These are phyloP conservation scores for Lochmaea crataegi DNA, from an alignment of 2,888 invertebrate genomes.

Conservation along the genomic window DNA sequence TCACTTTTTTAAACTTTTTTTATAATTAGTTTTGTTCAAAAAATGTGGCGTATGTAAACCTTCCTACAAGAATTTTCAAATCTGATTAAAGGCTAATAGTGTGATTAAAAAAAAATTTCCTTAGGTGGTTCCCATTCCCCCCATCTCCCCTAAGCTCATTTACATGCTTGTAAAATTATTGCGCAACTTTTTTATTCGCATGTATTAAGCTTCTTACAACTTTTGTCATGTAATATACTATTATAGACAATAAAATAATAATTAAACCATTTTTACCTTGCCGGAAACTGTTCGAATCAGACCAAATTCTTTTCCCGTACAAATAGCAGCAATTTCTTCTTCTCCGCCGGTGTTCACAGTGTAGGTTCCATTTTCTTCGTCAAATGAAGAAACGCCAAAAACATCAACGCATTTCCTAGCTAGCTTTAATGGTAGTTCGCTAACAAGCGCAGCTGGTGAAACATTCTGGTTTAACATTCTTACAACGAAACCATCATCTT, in stretches of 20 bases:
- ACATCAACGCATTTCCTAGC: conserved; percentile 84
- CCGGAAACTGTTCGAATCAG: conserved; percentile 86
- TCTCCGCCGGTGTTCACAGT: conserved; percentile 68
- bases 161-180: too few species aligned
- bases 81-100: too few species aligned
- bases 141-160: too few species aligned
- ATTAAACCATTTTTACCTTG: conserved; percentile 69
- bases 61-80: too few species aligned
- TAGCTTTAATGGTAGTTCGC: conserved; percentile 79
- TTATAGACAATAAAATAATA: conserved; percentile 19
- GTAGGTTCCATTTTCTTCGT: conserved; percentile 70
- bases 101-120: too few species aligned
- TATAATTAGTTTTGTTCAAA: too few species aligned
- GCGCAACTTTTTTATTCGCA: too few species aligned
- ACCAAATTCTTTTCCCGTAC: conserved; percentile 91
- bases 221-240: too few species aligned
- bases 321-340: conserved; percentile 82
- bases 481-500: conserved; percentile 86
- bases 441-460: conserved; percentile 70
- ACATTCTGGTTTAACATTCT: conserved; percentile 75
- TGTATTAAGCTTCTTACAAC: too few species aligned
- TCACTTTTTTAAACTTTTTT: too few species aligned
- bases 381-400: conserved; percentile 78
- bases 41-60: too few species aligned
- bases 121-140: too few species aligned